Percentiles rank a stretch among this genome's conserved stretches.
Conservation (phyloP, 1,140 invertebrate species). For the Bilobella aurantiaca region DNA sequence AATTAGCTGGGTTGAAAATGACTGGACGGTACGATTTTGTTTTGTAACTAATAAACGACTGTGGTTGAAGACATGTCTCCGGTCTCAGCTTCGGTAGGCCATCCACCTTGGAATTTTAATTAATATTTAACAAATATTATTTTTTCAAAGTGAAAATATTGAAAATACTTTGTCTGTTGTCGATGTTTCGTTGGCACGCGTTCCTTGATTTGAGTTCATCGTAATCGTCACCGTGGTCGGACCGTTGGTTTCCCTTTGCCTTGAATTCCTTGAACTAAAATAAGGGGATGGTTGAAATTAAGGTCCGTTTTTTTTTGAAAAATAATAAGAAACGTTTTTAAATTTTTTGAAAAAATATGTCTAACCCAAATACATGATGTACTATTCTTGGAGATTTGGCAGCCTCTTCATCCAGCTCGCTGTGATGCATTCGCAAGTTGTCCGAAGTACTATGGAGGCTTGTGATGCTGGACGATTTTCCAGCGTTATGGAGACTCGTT, state of each 20-base stretch:
- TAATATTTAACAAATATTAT: not conserved
- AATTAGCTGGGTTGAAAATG: not conserved
- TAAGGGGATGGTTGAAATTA: no score
- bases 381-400: not conserved
- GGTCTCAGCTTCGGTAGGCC: not conserved
- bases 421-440: not conserved
- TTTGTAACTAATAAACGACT: not conserved
- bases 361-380: not conserved
- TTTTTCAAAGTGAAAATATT: no score
- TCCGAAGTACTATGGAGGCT: conserved; percentile 1
- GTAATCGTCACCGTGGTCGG: no score
- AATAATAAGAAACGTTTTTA: not conserved
- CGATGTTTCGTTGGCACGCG: no score
- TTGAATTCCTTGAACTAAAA: not conserved
- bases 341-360: not conserved
- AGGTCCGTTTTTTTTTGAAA: not conserved
- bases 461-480: not conserved
- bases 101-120: not conserved
- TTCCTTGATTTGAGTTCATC: no score
- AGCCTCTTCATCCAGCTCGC: no score
- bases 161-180: no score
- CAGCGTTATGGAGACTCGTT: not conserved
- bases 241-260: not conserved
- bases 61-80: not conserved
- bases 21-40: not conserved